Evolutionary conservation across 2,797 vertebrate species (phyloP).

Genomic region (Periparus ater): DNA sequence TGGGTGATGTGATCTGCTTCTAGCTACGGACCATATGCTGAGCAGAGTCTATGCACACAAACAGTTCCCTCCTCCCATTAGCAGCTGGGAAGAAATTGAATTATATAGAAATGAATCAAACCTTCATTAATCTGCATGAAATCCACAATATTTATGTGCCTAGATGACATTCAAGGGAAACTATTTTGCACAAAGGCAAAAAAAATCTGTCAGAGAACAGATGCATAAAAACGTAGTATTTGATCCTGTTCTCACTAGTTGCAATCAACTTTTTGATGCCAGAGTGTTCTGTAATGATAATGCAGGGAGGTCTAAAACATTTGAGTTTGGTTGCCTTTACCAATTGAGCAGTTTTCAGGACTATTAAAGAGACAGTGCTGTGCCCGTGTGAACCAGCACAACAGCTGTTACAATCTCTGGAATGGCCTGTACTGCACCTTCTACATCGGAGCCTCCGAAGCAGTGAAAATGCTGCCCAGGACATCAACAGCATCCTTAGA

Average conservation of each 20-base stretch:
- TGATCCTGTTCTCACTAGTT: background rate
- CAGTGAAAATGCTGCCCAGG: conserved; percentile 5
- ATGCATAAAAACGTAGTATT: background rate
- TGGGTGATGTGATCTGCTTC: conserved; percentile 34
- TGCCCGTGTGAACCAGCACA: background rate
- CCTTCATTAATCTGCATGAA: conserved; percentile 16
- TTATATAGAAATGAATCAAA: background rate
- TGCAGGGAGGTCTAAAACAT: background rate
- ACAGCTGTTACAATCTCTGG: background rate
- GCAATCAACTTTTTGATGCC: background rate
- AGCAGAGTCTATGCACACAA: background rate
- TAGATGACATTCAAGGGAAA: background rate
- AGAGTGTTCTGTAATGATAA: background rate
- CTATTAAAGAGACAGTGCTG: background rate
- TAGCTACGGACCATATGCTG: conserved; percentile 19
- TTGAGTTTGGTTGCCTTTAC: background rate
- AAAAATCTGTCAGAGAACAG: background rate
- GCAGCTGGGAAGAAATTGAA: conserved; percentile 22
- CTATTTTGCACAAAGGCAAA: background rate
- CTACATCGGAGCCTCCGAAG: background rate
- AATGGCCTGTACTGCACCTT: background rate
- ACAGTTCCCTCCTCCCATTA: background rate
- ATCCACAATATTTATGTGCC: background rate
- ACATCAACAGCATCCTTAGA: background rate
- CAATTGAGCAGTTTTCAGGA: conserved; percentile 15